A percentile compares a stretch with the other conserved stretches of the same genome.
phyloP scores from a whole-genome alignment of 1,140 invertebrate species.

The Acromyrmex echinatior region DNA sequence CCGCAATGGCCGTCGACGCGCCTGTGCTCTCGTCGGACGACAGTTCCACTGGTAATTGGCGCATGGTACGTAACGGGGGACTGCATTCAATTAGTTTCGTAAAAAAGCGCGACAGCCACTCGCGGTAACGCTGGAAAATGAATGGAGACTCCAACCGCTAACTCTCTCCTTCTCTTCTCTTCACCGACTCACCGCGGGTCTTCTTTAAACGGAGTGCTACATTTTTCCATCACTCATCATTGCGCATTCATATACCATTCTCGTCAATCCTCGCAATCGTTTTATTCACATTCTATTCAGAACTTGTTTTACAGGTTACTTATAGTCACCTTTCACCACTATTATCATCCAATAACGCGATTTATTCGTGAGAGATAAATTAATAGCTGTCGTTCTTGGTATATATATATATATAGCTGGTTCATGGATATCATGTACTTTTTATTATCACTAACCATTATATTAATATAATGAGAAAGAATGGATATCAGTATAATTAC shows the following conservation, averaged over 20 bases:
- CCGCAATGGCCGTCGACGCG: slow-evolving; percentile 22
- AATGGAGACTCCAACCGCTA: slow-evolving; percentile 64
- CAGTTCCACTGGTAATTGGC: slow-evolving; percentile 78
- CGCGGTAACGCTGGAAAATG: slow-evolving; percentile 74
- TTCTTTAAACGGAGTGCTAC: slow-evolving; percentile 10
- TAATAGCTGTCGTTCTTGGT: not conserved
- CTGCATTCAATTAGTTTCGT: slow-evolving; percentile 80
- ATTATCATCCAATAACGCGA: slow-evolving; percentile 14
- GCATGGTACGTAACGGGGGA: slow-evolving; percentile 73
- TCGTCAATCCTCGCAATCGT: slow-evolving; percentile 54
- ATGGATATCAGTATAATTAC: not conserved
- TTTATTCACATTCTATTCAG: not conserved
- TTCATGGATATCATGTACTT: not conserved
- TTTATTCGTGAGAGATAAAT: not conserved
- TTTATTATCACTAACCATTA: not conserved
- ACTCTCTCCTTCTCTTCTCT: slow-evolving; percentile 5
- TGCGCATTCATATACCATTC: not conserved
- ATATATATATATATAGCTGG: too few species aligned
- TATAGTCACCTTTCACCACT: not conserved
- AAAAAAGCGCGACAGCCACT: slow-evolving; percentile 74
- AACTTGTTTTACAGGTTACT: slow-evolving; percentile 6
- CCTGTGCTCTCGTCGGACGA: slow-evolving; percentile 55
- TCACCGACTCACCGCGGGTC: not conserved
- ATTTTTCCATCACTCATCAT: slow-evolving; percentile 7
- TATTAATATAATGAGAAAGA: not conserved